Percentiles rank a stretch among this genome's conserved stretches.
Evolutionary conservation across 2,888 invertebrate species (phyloP).

Genomic region (Drosophila quasianomalipes): DNA sequence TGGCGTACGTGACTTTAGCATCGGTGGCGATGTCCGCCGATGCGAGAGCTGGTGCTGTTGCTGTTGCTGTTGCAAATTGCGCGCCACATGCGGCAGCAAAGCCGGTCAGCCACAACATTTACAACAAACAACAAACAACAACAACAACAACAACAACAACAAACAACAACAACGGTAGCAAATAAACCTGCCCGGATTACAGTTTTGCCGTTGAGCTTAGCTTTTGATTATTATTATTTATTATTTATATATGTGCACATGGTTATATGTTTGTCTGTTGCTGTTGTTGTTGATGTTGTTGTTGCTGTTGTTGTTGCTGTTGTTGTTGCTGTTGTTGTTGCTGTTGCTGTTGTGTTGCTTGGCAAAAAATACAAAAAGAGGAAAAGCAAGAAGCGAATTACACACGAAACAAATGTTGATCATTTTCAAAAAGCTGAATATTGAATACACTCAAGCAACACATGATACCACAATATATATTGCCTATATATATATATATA

Average conservation of each 20-base stretch:
- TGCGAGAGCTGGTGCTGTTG: slow-evolving; percentile 16
- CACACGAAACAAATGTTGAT: slow-evolving; percentile 11
- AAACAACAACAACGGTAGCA: slow-evolving; percentile 13
- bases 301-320: neutral
- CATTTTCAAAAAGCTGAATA: slow-evolving; percentile 21
- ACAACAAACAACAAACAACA: slow-evolving; percentile 18
- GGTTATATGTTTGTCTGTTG: slow-evolving; percentile 19
- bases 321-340: slow-evolving; percentile 23
- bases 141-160: slow-evolving; percentile 12
- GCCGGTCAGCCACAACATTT: slow-evolving; percentile 36
- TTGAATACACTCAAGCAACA: slow-evolving; percentile 40
- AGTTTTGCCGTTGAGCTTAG: slow-evolving; percentile 60
- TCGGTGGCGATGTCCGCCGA: slow-evolving; percentile 81
- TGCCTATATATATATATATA: no score
- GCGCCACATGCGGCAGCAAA: slow-evolving; percentile 55
- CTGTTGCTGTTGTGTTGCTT: slow-evolving; percentile 24
- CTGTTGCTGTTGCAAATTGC: slow-evolving; percentile 59
- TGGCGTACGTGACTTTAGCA: slow-evolving; percentile 84
- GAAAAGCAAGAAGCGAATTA: slow-evolving; percentile 25
- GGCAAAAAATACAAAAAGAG: slow-evolving; percentile 20
- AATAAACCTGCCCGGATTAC: slow-evolving; percentile 66
- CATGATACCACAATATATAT: neutral
- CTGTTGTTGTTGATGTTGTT: slow-evolving; percentile 17
- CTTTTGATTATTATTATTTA: slow-evolving; percentile 71
- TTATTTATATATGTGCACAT: slow-evolving; percentile 50